Percentiles rank a stretch among this genome's conserved stretches.
Evolutionary conservation across 1,140 invertebrate species (phyloP).

Genomic region (Lasioglossum albipes): DNA sequence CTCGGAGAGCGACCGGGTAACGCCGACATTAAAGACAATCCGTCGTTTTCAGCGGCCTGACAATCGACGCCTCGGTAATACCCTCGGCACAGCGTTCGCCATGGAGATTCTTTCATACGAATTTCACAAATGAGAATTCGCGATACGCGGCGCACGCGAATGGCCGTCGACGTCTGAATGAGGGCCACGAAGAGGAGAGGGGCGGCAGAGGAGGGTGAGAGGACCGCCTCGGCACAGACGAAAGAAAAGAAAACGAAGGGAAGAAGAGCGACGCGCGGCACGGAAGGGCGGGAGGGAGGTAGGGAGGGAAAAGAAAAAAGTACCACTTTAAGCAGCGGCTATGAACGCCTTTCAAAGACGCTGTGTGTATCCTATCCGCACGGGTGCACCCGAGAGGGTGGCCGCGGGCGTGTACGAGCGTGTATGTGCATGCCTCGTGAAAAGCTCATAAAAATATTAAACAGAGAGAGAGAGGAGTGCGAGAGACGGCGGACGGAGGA

Average conservation of each 20-base stretch:
- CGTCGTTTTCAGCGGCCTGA: constrained; percentile 31
- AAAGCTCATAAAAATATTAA: constrained; percentile 79
- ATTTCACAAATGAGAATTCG: constrained; percentile 67
- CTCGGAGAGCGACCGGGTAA: background rate
- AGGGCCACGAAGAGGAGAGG: too few species aligned
- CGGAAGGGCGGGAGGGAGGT: background rate
- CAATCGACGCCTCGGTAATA: constrained; percentile 47
- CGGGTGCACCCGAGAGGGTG: constrained; percentile 15
- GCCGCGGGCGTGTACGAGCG: constrained; percentile 11
- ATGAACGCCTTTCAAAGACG: constrained; percentile 66
- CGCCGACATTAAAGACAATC: constrained; percentile 32
- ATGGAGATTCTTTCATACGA: constrained; percentile 60
- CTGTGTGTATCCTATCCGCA: constrained; percentile 42
- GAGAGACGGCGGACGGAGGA: constrained; percentile 16
- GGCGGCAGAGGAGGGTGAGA: background rate
- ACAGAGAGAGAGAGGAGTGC: constrained; percentile 53
- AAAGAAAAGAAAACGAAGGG: constrained; percentile 14
- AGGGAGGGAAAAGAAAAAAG: constrained; percentile 11
- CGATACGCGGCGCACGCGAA: constrained; percentile 27
- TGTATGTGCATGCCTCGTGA: constrained; percentile 64
- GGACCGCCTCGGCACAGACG: background rate
- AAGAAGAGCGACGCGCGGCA: background rate
- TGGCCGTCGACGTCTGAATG: background rate
- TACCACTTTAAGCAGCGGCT: constrained; percentile 55
- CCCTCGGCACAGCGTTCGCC: background rate